phyloP scores from a whole-genome alignment of 2,888 invertebrate species.

The Cheilosia urbana region DNA sequence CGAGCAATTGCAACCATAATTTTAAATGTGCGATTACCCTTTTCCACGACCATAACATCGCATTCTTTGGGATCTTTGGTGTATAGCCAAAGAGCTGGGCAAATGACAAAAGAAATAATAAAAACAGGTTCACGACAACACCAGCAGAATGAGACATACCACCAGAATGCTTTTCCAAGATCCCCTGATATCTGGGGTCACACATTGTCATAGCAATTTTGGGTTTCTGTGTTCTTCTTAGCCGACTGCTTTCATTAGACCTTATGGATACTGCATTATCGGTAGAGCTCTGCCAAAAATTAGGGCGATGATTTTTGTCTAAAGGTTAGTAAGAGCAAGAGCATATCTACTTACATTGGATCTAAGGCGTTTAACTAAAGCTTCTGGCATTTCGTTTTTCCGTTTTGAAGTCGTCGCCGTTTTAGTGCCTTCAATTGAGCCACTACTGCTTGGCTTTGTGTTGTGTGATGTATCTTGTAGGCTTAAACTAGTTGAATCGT shows the following conservation, averaged over 20 bases:
- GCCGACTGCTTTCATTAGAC: not conserved
- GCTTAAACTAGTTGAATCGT: no score
- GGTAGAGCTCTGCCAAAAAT: constrained; percentile 16
- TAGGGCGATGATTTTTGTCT: not conserved
- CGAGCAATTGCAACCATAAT: constrained; percentile 86
- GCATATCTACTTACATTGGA: constrained; percentile 7
- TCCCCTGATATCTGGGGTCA: constrained; percentile 40
- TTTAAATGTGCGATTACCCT: constrained; percentile 85
- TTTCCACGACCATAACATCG: constrained; percentile 85
- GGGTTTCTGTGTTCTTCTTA: constrained; percentile 12
- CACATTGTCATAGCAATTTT: constrained; percentile 64
- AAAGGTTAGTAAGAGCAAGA: not conserved
- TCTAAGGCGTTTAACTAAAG: not conserved
- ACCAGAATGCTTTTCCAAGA: constrained; percentile 48
- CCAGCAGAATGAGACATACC: constrained; percentile 6
- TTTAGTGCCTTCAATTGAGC: not conserved
- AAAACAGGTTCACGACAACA: not conserved
- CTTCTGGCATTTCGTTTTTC: constrained; percentile 5
- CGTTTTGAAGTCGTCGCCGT: constrained; percentile 1
- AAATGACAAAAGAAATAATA: not conserved
- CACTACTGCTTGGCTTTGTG: no score
- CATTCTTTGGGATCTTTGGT: constrained; percentile 84
- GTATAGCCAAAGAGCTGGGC: constrained; percentile 84
- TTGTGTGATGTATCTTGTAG: no score
- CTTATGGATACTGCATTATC: constrained; percentile 15